Percentiles rank a stretch among this genome's conserved stretches.
Conservation (phyloP, 2,113 vertebrate genomes). For the Grammomys dolichurus region DNA sequence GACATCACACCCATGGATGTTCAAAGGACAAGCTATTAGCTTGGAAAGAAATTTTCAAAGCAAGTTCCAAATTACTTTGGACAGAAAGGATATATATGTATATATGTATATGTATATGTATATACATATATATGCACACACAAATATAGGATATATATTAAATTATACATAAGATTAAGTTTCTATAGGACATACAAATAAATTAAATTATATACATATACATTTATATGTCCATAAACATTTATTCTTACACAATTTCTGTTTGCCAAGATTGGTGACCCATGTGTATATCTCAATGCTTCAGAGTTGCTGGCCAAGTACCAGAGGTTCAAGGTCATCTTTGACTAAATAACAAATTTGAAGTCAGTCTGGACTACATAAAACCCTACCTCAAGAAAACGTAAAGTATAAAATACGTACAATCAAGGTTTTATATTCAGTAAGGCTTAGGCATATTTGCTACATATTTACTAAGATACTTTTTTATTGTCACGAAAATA, state of each 20-base stretch:
- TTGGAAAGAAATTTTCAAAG: constrained; percentile 34
- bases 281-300: background rate
- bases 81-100: background rate
- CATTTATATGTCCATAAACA: background rate
- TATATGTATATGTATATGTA: too few relatives aligned
- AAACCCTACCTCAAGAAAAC: background rate
- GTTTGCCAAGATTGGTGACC: background rate
- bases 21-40: background rate
- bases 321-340: background rate
- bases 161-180: too few relatives aligned
- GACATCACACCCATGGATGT: background rate
- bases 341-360: background rate
- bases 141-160: too few relatives aligned
- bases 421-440: background rate
- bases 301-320: background rate
- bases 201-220: too few relatives aligned
- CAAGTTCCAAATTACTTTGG: background rate
- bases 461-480: constrained; percentile 43
- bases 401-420: background rate
- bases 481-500: constrained; percentile 27
- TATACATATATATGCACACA: too few relatives aligned
- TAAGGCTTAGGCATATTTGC: background rate
- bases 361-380: background rate
- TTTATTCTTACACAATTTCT: constrained; percentile 15
- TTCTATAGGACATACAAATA: too few relatives aligned